Base-by-base conservation (phyloP, 1,140 invertebrate species). In the Nebria ingens region DNA sequence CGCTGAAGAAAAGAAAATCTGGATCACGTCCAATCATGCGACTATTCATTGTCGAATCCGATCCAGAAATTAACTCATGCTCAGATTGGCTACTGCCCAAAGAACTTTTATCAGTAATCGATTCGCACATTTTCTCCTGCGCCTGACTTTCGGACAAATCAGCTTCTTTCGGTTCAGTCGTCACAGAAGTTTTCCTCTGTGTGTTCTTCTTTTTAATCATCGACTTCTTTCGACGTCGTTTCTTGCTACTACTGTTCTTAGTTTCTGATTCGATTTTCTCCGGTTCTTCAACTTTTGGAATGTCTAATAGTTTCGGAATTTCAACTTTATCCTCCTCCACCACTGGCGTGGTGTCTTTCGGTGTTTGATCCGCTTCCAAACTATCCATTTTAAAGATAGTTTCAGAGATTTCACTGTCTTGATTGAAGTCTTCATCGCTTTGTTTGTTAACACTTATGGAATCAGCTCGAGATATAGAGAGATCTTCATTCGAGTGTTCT, bases 1-100 rank as follows among this genome's bases (percentile, higher is more conserved):
- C 92, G 68, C 91, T 95, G 68, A 93, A 94, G 69, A 94, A 94
- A 67, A 92, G 87, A 56, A 87, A 83, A 69, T 89, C 85, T 12
- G 79, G 75, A 63, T 84, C 75, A 52, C 51, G 64, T 52, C 22
- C 22, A 19, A 69, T 54, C 50, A 56, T 59, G 45, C 64, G 64
- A 19, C 59, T 57, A 38, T 59, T 62, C 1, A 59, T 50, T 11
- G 54, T 38, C 29, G 56, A 45, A 21, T 21, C 55, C 2, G 19
- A 21, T 45, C 19, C 17, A 53, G 52, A 51, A 56, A 52, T 54
- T 63, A 65, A 22, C 45, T 70, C 68, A 29, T 63, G 59, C 51
- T 70, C 69, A 12, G 69, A 71, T 42, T 60, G 61, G 50, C 63
- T 69, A 55, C 68, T 69, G 23, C 64, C 67, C 38, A 68, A 58